Percentiles rank a stretch among this genome's conserved stretches.
phyloP scores from a whole-genome alignment of 1,140 invertebrate species.

The Neoseiulus cucumeris region DNA sequence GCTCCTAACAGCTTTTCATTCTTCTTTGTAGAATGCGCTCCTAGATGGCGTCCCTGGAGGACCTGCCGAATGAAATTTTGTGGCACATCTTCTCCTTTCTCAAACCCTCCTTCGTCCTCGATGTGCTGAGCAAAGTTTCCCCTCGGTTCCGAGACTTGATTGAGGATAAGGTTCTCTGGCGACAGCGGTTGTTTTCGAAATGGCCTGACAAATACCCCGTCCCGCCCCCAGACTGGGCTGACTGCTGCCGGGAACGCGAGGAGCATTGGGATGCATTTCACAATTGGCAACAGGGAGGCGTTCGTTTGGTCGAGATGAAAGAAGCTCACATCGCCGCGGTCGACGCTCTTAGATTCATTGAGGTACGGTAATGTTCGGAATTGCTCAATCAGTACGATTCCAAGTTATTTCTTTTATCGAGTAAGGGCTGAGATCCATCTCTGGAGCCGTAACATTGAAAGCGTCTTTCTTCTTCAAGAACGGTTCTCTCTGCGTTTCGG shows the following conservation, averaged over 20 bases:
- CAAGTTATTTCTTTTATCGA: too few species aligned
- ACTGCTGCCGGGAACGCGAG: neutral
- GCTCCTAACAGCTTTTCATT: too few species aligned
- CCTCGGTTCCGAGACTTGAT: neutral
- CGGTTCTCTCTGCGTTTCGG: neutral
- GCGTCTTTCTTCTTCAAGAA: neutral
- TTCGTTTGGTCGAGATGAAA: neutral
- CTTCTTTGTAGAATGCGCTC: neutral
- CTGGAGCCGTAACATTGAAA: too few species aligned
- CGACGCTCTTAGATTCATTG: neutral
- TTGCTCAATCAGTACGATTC: too few species aligned
- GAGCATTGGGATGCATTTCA: constrained; percentile 8
- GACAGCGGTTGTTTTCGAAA: neutral
- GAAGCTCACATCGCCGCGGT: constrained; percentile 4
- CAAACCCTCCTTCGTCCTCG: neutral
- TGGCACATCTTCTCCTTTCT: neutral
- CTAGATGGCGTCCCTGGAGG: constrained; percentile 5
- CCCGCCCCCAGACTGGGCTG: neutral
- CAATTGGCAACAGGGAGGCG: neutral
- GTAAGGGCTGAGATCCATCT: too few species aligned
- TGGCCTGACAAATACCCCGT: neutral
- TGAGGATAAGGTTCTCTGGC: neutral
- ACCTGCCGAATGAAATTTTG: neutral
- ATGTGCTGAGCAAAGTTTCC: neutral
- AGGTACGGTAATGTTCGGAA: neutral